Conservation (phyloP, 2,888 invertebrate genomes). For the Zygogramma bicolorata region DNA sequence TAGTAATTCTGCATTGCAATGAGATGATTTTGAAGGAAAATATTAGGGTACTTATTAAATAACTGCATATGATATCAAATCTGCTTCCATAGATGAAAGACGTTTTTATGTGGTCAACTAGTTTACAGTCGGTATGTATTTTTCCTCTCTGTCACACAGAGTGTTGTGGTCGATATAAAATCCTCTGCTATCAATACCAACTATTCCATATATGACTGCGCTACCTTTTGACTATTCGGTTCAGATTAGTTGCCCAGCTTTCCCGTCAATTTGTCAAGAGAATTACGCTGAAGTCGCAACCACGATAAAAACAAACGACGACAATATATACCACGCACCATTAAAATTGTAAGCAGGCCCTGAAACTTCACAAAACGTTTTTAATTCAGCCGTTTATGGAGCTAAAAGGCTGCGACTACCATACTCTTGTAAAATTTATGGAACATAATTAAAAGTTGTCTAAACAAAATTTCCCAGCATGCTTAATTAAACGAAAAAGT, state of each 20-base stretch:
- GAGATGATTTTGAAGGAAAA: too few species aligned
- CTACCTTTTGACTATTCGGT: neutral
- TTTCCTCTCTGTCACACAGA: too few species aligned
- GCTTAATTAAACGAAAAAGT: conserved; percentile 12
- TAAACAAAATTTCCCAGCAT: conserved; percentile 4
- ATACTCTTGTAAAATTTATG: conserved; percentile 13
- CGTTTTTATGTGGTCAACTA: too few species aligned
- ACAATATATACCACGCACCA: conserved; percentile 4
- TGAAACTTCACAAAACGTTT: conserved; percentile 13
- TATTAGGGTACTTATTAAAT: too few species aligned
- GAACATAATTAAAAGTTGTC: conserved; percentile 21
- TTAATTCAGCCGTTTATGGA: conserved; percentile 13
- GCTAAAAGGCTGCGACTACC: conserved; percentile 6
- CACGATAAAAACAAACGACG: conserved; percentile 4
- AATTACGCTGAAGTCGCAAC: neutral
- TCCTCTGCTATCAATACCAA: too few species aligned
- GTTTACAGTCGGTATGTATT: too few species aligned
- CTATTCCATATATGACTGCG: too few species aligned
- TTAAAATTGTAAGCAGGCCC: conserved; percentile 12
- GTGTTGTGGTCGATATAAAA: too few species aligned
- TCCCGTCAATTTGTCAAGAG: neutral
- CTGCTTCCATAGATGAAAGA: too few species aligned
- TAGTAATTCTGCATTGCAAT: neutral
- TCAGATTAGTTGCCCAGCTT: neutral
- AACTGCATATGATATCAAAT: too few species aligned